Evolutionary conservation across 2,888 invertebrate genomes (phyloP), one percentile per base, ranked within the genome.

Genomic region (Calliopum simillimum): DNA sequence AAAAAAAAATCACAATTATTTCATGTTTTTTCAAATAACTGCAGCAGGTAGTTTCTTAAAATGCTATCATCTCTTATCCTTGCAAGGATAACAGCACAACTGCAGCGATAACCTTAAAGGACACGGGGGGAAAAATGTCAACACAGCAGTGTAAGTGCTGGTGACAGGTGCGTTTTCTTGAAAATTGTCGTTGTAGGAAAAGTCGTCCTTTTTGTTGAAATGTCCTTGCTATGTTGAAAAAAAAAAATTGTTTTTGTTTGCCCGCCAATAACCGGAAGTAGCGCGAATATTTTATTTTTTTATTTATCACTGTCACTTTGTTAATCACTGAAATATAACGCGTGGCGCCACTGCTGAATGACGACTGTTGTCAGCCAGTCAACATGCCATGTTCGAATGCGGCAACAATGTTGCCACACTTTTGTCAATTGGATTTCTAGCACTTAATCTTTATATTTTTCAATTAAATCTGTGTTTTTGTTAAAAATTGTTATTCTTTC

Each of bases 311-410:
- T 67, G 59, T 71, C 64, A 61, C 63, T 33, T 33, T 33, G 33
- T 8, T 33, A 33, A 33, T 3, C 33, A 67, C 16, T 56, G 62
- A 71, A 66, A 76, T 72, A 74, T 73, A 71, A 69, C 71, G 72
- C 71, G 68, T 47, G 75, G 73, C 72, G 70, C 73, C 76, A 73
- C 71, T 66, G 69, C 69, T 64, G 69, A 71, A 70, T 66, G 51
- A 70, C 69, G 75, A 76, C 74, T 77, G 5, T 8, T 33, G 2
- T 33, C 33, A 6, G 33, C 33, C 33, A 33, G 74, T 75, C 74
- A 73, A 73, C 74, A 75, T 68, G 76, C 73, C 75, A 74, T 74
- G 75, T 73, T 75, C 1, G 75, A 75, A 71, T 72, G 74, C 71
- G 51, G 62, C 71, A 25, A 13, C 23, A 13, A 25, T 19, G 55